Percentiles rank a stretch among this genome's conserved stretches.
Conservation (phyloP, 2,113 vertebrate genomes). For the Acrocephalus kingi region DNA sequence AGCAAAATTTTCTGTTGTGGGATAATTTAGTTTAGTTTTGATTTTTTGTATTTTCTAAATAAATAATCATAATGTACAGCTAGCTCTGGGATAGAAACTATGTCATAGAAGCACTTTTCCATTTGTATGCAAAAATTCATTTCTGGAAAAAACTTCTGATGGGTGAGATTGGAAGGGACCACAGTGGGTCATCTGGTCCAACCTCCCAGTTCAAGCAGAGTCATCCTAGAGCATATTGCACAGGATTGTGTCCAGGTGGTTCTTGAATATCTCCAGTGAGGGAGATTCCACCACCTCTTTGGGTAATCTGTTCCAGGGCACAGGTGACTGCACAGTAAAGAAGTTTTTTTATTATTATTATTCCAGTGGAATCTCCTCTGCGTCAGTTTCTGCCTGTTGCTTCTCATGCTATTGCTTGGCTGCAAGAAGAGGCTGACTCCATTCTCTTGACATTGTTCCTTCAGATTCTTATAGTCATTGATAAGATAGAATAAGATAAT, state of each 20-base stretch:
- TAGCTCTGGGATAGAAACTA: not conserved
- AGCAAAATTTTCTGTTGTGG: not conserved
- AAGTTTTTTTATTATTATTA: not conserved
- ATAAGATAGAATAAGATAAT: too few species aligned
- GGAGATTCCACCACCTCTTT: not conserved
- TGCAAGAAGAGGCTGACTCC: not conserved
- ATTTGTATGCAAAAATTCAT: not conserved
- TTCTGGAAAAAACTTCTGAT: not conserved
- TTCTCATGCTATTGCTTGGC: not conserved
- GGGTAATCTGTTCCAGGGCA: not conserved
- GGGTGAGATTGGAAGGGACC: not conserved
- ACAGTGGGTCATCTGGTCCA: too few species aligned
- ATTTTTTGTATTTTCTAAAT: not conserved
- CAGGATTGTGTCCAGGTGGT: not conserved
- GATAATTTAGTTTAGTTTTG: not conserved
- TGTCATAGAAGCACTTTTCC: not conserved
- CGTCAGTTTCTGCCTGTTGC: fast-evolving
- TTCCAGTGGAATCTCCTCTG: not conserved
- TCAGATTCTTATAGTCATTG: not conserved
- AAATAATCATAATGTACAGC: not conserved
- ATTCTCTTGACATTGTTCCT: not conserved
- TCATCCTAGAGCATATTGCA: not conserved
- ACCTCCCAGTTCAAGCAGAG: not conserved
- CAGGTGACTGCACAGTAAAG: too few species aligned
- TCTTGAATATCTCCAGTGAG: not conserved